Evolutionary conservation across 1,140 invertebrate genomes (phyloP).

Genomic region (Triops cancriformis): DNA sequence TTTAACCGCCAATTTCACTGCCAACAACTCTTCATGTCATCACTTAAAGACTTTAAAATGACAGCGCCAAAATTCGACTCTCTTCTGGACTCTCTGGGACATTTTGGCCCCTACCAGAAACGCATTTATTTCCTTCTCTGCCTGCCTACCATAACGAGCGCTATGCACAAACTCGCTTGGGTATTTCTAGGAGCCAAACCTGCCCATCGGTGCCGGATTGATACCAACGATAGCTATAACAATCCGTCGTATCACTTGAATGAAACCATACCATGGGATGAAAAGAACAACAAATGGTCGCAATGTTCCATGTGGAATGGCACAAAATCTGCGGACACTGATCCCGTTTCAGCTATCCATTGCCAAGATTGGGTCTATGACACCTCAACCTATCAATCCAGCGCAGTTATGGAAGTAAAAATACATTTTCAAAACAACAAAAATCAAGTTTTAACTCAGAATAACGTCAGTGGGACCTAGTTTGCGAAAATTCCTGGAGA

Average conservation of each 20-base stretch:
- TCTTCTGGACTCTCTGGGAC: not conserved
- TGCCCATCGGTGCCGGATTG: not conserved
- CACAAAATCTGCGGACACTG: not conserved
- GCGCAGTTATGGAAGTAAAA: slow-evolving; percentile 1
- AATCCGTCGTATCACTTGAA: not conserved
- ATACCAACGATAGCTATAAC: not conserved
- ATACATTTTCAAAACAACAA: not conserved
- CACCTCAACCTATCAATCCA: not conserved
- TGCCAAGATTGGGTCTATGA: not conserved
- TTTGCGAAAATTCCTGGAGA: slow-evolving; percentile 58
- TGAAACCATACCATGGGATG: not conserved
- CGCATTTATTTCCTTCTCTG: slow-evolving; percentile 1
- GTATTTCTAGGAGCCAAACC: slow-evolving; percentile 2
- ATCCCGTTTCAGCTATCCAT: not conserved
- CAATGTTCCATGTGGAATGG: not conserved
- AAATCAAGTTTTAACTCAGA: slow-evolving; percentile 33
- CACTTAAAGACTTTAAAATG: not conserved
- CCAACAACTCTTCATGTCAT: too few species aligned
- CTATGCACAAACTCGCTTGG: not conserved
- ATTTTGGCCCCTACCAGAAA: not conserved
- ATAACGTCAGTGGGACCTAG: slow-evolving; percentile 54
- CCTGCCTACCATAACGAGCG: not conserved
- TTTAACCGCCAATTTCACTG: too few species aligned
- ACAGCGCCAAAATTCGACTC: not conserved
- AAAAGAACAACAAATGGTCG: not conserved